phyloP scores from a whole-genome alignment of 2,113 vertebrate genomes.

The Struthidea cinerea region DNA sequence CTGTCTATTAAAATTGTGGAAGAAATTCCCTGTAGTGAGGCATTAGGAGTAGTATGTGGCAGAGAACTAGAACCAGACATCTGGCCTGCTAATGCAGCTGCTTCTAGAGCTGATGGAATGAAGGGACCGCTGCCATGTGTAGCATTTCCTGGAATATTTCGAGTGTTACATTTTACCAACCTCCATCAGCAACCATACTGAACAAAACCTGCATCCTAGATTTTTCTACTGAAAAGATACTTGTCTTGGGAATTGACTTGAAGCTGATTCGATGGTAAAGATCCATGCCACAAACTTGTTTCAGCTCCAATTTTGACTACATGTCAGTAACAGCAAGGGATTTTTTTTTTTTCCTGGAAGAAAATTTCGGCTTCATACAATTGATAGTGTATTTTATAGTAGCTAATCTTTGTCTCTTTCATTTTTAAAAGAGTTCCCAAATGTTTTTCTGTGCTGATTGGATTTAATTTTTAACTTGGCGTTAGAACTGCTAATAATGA shows the following conservation, averaged over 20 bases:
- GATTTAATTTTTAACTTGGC: slow-evolving; percentile 28
- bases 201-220: neutral
- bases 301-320: neutral
- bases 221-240: neutral
- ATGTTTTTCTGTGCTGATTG: slow-evolving; percentile 44
- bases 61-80: neutral
- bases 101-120: neutral
- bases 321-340: neutral
- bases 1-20: neutral
- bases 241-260: neutral
- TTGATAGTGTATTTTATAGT: neutral
- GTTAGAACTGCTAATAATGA: slow-evolving; percentile 28
- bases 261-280: neutral
- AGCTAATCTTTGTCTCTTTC: slow-evolving; percentile 37
- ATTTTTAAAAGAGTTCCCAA: slow-evolving; percentile 41
- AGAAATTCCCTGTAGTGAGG: neutral
- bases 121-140: rapidly evolving
- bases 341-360: neutral
- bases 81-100: neutral
- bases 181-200: neutral
- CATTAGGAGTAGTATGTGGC: rapidly evolving
- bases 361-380: neutral
- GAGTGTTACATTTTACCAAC: neutral
- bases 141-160: neutral
- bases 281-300: neutral